Conservation (phyloP, 2,113 vertebrate genomes). For the Murina feae region DNA sequence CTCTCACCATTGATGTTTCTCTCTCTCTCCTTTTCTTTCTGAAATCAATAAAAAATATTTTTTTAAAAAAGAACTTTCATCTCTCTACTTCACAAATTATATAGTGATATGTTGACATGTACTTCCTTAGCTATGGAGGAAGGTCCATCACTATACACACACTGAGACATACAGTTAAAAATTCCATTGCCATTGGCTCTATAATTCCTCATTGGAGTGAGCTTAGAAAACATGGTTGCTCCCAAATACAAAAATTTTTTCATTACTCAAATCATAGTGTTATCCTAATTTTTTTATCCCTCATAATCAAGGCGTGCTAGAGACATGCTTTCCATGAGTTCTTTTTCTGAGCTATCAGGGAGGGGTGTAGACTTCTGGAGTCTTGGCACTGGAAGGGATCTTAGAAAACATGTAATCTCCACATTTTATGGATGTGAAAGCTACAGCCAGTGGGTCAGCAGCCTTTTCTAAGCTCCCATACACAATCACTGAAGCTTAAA, state of each 20-base stretch:
- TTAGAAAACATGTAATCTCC: background rate
- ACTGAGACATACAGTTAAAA: background rate
- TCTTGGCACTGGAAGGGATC: background rate
- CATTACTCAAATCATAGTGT: background rate
- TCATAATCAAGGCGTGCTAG: background rate
- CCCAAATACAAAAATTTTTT: background rate
- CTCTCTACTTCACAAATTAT: slow-evolving; percentile 5
- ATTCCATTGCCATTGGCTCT: background rate
- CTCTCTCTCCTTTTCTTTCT: no score
- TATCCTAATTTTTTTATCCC: background rate
- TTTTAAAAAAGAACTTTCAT: background rate
- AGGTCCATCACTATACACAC: background rate
- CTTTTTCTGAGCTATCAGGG: background rate
- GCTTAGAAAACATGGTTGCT: background rate
- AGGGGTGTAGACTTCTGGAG: background rate
- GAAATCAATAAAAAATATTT: no score
- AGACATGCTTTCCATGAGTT: background rate
- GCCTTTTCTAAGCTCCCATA: background rate
- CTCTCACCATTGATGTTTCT: no score
- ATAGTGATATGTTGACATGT: background rate
- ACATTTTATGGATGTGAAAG: background rate
- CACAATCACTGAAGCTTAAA: background rate
- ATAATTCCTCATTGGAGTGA: background rate
- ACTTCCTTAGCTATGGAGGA: background rate
- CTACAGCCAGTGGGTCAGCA: background rate